Percentiles rank a stretch among this genome's conserved stretches.
phyloP scores from a whole-genome alignment of 2,113 vertebrate genomes.

The Dromas ardeola region DNA sequence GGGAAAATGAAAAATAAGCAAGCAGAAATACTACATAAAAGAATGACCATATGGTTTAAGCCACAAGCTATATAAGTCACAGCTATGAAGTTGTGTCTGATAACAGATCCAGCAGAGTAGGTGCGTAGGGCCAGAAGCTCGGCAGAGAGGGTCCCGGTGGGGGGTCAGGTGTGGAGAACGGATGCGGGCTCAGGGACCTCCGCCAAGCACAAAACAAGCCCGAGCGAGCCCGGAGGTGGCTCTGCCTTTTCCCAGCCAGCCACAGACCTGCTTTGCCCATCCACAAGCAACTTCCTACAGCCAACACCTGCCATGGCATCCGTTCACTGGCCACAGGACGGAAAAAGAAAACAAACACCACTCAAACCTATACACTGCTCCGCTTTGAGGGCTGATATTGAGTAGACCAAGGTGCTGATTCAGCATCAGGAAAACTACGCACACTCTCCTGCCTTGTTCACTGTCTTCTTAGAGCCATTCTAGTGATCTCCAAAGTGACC shows the following conservation, averaged over 20 bases:
- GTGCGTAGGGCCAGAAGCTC: constrained; percentile 13
- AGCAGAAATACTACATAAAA: constrained; percentile 69
- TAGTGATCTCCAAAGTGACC: neutral
- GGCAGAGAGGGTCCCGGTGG: rapidly evolving
- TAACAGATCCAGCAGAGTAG: constrained; percentile 17
- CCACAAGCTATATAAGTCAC: constrained; percentile 61
- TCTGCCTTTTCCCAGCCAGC: neutral
- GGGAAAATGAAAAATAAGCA: constrained; percentile 75
- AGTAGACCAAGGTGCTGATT: neutral
- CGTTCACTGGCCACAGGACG: rapidly evolving
- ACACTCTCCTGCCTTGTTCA: neutral
- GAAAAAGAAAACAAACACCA: neutral
- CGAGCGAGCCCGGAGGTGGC: rapidly evolving
- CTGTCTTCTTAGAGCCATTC: neutral
- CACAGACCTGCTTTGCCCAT: neutral
- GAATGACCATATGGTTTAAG: constrained; percentile 73
- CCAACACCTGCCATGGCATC: neutral
- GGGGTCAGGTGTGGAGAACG: neutral
- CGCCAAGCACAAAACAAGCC: neutral
- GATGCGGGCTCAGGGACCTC: neutral
- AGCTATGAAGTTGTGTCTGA: constrained; percentile 45
- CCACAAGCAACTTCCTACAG: neutral
- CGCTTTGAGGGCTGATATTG: rapidly evolving
- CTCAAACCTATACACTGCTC: neutral
- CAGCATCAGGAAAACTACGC: neutral